Conservation (phyloP, 2,888 invertebrate species). For the Brachyopa scutellaris region DNA sequence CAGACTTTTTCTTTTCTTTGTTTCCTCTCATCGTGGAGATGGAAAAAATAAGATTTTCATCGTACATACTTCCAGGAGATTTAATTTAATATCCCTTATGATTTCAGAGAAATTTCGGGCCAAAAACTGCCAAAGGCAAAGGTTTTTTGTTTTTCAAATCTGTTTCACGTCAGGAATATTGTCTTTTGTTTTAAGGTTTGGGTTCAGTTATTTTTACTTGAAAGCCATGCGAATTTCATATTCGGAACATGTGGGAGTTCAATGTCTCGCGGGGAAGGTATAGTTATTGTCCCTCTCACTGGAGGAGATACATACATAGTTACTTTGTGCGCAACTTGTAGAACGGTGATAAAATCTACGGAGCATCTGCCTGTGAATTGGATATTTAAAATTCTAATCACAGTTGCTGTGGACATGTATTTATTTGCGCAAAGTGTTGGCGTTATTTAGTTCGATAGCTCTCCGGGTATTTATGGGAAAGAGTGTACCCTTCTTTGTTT, state of each 20-base stretch:
- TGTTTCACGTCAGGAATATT: not conserved
- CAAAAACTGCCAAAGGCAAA: not conserved
- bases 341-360: conserved; percentile 51
- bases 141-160: not conserved
- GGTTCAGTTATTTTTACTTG: conserved; percentile 17
- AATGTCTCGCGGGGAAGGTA: not conserved
- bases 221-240: conserved; percentile 22
- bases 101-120: conserved; percentile 16
- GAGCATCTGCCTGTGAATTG: conserved; percentile 48
- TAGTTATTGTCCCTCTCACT: not conserved
- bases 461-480: not conserved
- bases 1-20: not conserved
- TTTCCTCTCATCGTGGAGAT: not conserved
- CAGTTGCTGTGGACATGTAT: conserved; percentile 30
- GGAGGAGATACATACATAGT: conserved; percentile 34
- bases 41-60: conserved; percentile 2
- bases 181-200: conserved; percentile 30
- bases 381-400: conserved; percentile 42
- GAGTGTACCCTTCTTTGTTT: conserved; percentile 29
- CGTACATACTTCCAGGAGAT: conserved; percentile 1
- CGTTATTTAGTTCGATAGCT: conserved; percentile 24
- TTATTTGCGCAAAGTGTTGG: conserved; percentile 40
- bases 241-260: conserved; percentile 37
- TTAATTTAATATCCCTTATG: conserved; percentile 65
- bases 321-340: conserved; percentile 27